These are phyloP conservation scores for Abrostola tripartita DNA, from an alignment of 2,888 invertebrate species.

Conservation along the genomic window DNA sequence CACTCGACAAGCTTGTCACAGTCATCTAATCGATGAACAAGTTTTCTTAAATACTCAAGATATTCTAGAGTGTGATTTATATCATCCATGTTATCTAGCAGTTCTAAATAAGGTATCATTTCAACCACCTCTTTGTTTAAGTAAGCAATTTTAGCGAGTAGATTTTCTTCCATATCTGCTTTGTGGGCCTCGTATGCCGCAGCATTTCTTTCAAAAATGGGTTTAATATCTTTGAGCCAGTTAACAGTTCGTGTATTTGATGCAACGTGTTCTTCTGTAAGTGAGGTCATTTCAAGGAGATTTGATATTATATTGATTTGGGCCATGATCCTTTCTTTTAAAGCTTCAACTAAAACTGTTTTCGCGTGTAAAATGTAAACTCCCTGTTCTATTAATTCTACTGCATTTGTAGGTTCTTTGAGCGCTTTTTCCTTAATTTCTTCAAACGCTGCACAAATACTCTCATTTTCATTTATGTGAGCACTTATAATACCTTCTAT, in stretches of 20 bases:
- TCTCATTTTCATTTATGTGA: slow-evolving; percentile 90
- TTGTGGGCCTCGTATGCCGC: slow-evolving; percentile 94
- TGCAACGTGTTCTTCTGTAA: slow-evolving; percentile 92
- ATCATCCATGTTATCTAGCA: slow-evolving; percentile 95
- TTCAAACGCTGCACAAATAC: slow-evolving; percentile 92
- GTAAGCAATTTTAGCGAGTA: slow-evolving; percentile 91
- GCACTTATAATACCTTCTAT: slow-evolving; percentile 89
- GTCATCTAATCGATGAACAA: slow-evolving; percentile 92
- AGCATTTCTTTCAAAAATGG: slow-evolving; percentile 94
- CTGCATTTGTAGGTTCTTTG: slow-evolving; percentile 92
- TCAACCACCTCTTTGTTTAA: slow-evolving; percentile 92
- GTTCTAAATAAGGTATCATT: slow-evolving; percentile 92
- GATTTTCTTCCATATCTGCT: slow-evolving; percentile 94
- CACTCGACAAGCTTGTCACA: slow-evolving; percentile 93
- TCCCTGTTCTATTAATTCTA: slow-evolving; percentile 94
- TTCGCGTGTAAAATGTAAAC: slow-evolving; percentile 94
- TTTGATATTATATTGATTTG: slow-evolving; percentile 90
- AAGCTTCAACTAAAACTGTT: slow-evolving; percentile 90
- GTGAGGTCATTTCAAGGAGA: slow-evolving; percentile 93
- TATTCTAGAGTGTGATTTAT: slow-evolving; percentile 93
- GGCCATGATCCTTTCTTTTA: slow-evolving; percentile 91
- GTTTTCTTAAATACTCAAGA: slow-evolving; percentile 92
- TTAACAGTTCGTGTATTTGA: slow-evolving; percentile 94
- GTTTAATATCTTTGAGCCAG: slow-evolving; percentile 94
- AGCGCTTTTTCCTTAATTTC: slow-evolving; percentile 90